phyloP scores from a whole-genome alignment of 2,113 vertebrate species.

The Diphyllodes magnificus region DNA sequence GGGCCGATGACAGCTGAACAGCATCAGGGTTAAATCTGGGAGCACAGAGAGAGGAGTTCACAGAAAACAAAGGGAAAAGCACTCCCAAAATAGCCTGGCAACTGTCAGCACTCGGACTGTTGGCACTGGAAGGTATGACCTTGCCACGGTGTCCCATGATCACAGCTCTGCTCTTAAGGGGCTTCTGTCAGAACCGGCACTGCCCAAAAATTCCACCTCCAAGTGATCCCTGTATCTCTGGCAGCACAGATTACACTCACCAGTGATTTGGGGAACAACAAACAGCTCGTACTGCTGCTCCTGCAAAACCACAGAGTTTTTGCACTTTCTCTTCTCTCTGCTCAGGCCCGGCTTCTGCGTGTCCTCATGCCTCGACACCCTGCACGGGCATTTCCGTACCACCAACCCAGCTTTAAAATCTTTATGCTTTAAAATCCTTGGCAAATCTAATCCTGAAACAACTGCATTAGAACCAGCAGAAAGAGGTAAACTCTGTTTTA shows the following conservation, averaged over 20 bases:
- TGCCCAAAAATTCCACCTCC: not conserved
- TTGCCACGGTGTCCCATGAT: conserved; percentile 31
- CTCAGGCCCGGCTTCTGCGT: accelerated
- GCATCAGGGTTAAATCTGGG: conserved; percentile 61
- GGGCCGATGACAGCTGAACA: conserved; percentile 5
- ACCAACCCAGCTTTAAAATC: not conserved
- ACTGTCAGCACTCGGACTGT: conserved; percentile 67
- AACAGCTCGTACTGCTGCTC: not conserved
- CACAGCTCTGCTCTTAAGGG: conserved; percentile 15
- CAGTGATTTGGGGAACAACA: not conserved
- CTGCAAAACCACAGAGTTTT: not conserved
- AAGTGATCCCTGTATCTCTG: not conserved
- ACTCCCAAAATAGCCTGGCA: conserved; percentile 72
- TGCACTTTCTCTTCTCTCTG: not conserved
- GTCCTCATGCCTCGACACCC: accelerated
- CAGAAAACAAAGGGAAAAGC: conserved; percentile 62
- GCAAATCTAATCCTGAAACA: not conserved
- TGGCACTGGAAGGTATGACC: conserved; percentile 49
- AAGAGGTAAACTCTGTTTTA: not conserved
- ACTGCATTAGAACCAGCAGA: not conserved
- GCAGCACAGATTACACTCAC: not conserved
- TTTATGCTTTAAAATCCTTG: not conserved
- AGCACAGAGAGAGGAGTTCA: conserved; percentile 36
- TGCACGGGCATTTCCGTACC: not conserved
- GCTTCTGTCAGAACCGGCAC: not conserved